phyloP scores from a whole-genome alignment of 2,888 invertebrate species.

The Hedya salicella region DNA sequence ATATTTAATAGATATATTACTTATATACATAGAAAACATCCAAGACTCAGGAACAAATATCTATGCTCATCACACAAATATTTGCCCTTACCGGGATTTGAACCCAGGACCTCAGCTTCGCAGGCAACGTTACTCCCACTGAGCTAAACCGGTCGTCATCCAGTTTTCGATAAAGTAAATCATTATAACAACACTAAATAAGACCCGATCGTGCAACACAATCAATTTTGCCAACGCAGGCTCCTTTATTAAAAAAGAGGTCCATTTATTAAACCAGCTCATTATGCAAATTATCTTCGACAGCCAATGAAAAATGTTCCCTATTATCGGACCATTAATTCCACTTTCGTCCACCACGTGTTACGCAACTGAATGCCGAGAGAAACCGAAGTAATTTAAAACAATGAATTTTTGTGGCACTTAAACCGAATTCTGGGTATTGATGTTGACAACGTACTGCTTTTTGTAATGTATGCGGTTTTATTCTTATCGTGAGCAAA shows the following conservation, averaged over 20 bases:
- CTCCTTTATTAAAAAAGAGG: conserved; percentile 54
- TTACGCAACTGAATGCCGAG: conserved; percentile 38
- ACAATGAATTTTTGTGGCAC: conserved; percentile 49
- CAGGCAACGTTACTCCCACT: background rate
- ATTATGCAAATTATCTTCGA: conserved; percentile 62
- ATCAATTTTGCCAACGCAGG: conserved; percentile 53
- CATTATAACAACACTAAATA: conserved; percentile 44
- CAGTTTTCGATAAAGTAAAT: conserved; percentile 8
- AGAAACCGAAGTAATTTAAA: conserved; percentile 46
- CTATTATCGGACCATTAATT: conserved; percentile 53
- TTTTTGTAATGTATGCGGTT: conserved; percentile 22
- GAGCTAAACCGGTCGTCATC: background rate
- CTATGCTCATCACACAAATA: too few relatives aligned
- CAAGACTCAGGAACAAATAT: too few relatives aligned
- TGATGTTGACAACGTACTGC: conserved; percentile 23
- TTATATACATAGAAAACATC: too few relatives aligned
- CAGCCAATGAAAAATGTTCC: conserved; percentile 56
- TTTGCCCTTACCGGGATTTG: too few relatives aligned
- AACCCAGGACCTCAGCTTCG: too few relatives aligned
- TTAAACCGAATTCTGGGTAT: conserved; percentile 32
- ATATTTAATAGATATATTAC: too few relatives aligned
- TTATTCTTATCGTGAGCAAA: background rate
- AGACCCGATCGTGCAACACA: conserved; percentile 49
- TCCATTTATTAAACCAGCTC: conserved; percentile 60
- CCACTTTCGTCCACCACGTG: conserved; percentile 52